Evolutionary conservation across 2,113 vertebrate genomes (phyloP).

Genomic region (Oryzias woworae): DNA sequence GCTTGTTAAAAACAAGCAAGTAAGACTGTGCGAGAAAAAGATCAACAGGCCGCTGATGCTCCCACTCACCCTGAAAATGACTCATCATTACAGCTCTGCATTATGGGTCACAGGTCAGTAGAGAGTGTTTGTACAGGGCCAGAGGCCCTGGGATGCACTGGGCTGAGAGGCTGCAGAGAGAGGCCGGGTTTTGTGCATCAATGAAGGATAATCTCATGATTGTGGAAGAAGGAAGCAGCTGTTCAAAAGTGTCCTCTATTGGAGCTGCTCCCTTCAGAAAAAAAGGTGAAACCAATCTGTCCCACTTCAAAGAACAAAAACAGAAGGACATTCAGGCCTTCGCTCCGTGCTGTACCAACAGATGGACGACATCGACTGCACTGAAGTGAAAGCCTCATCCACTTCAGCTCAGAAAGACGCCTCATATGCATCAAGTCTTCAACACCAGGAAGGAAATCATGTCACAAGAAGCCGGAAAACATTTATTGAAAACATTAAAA

Average conservation of each 20-base stretch:
- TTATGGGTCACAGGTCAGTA: constrained; percentile 65
- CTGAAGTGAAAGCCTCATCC: constrained; percentile 35
- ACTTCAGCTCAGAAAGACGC: neutral
- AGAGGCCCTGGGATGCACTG: constrained; percentile 16
- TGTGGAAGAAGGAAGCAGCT: constrained; percentile 69
- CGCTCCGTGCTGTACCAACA: constrained; percentile 50
- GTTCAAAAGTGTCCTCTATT: constrained; percentile 75
- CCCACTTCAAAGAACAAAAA: constrained; percentile 70
- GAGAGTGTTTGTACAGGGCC: constrained; percentile 59
- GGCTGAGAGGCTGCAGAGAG: constrained; percentile 51
- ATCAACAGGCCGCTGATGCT: constrained; percentile 17
- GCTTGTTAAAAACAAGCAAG: constrained; percentile 48
- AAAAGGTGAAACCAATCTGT: constrained; percentile 75
- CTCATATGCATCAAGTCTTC: neutral
- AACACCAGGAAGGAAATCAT: neutral
- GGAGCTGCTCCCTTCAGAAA: constrained; percentile 67
- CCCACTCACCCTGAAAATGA: constrained; percentile 45
- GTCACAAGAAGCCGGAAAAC: no score
- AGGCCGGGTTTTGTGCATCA: constrained; percentile 68
- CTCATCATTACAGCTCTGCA: constrained; percentile 59
- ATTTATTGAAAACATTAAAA: no score
- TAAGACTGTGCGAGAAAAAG: constrained; percentile 13
- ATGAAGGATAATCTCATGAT: constrained; percentile 75
- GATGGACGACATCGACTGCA: constrained; percentile 56
- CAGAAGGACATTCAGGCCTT: constrained; percentile 39